Evolutionary conservation across 2,113 vertebrate species (phyloP).

Genomic region (Vulpes ferrilata): DNA sequence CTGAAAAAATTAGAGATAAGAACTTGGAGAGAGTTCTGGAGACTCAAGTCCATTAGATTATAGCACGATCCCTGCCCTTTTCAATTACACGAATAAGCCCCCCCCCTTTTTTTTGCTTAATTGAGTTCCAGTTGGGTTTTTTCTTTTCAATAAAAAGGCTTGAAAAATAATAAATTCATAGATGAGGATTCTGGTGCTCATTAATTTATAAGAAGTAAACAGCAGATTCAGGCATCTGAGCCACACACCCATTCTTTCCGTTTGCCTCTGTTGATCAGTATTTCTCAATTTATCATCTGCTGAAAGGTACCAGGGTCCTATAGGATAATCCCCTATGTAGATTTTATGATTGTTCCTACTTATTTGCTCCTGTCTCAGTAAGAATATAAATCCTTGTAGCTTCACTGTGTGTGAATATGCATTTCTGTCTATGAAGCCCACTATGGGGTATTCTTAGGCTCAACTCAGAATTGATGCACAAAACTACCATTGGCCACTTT

Average conservation of each 20-base stretch:
- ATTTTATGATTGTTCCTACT: background rate
- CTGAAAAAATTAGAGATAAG: background rate
- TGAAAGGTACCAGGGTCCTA: background rate
- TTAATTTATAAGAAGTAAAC: background rate
- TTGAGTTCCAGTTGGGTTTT: background rate
- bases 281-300: background rate
- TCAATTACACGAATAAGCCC: background rate
- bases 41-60: background rate
- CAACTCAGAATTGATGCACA: background rate
- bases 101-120: background rate
- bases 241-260: background rate
- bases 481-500: background rate
- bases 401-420: background rate
- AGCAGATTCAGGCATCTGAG: background rate
- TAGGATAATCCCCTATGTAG: background rate
- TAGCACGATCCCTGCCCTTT: background rate
- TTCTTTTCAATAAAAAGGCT: background rate
- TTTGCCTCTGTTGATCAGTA: background rate
- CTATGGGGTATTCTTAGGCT: background rate
- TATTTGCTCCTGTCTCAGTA: background rate
- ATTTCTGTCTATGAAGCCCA: background rate
- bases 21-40: background rate
- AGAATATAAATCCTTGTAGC: background rate
- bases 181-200: background rate
- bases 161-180: background rate